phyloP scores from a whole-genome alignment of 2,113 vertebrate species.

The Puntigrus tetrazona region DNA sequence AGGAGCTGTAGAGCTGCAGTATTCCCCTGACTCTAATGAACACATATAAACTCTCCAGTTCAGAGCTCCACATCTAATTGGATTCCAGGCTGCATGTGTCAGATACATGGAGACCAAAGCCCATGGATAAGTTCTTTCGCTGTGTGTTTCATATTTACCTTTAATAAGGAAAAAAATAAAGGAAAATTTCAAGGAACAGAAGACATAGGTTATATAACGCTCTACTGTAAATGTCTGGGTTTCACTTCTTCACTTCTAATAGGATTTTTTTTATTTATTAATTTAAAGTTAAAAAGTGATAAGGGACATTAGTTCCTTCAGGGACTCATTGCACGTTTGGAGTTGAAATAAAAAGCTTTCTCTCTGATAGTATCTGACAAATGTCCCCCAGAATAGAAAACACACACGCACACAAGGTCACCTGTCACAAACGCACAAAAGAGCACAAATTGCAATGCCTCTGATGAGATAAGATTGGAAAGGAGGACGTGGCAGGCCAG shows the following conservation, averaged over 20 bases:
- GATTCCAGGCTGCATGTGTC: not conserved
- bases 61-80: not conserved
- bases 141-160: not conserved
- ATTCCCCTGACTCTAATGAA: not conserved
- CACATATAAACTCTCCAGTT: not conserved
- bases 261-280: not conserved
- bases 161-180: not conserved
- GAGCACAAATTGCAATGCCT: not conserved
- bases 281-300: not conserved
- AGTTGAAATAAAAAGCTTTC: conserved; percentile 11
- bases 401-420: not conserved
- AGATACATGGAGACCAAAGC: not conserved
- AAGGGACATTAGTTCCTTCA: not conserved
- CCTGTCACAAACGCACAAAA: not conserved
- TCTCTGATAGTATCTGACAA: conserved; percentile 9
- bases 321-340: not conserved
- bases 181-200: not conserved
- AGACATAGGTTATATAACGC: not conserved
- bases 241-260: too few species aligned
- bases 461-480: not conserved
- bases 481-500: not conserved
- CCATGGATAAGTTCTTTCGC: not conserved
- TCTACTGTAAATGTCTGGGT: not conserved
- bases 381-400: not conserved
- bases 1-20: not conserved